Evolutionary conservation across 1,140 invertebrate genomes (phyloP).

Genomic region (Neotoxoptera formosana): DNA sequence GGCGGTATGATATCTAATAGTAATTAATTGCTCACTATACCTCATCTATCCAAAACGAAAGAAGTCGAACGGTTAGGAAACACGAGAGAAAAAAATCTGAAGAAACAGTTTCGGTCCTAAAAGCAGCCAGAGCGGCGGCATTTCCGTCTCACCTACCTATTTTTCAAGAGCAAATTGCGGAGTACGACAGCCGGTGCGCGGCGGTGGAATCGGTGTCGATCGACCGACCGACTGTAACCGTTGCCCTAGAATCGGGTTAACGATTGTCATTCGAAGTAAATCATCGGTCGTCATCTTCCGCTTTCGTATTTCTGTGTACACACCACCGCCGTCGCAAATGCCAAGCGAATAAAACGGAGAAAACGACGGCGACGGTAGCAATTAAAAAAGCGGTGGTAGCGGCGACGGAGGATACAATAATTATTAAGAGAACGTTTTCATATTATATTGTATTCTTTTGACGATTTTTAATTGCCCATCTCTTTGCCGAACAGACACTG

Average conservation of each 20-base stretch:
- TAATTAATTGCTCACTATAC: not conserved
- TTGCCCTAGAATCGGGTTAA: slow-evolving; percentile 35
- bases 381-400: not conserved
- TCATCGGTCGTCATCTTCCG: slow-evolving; percentile 24
- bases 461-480: slow-evolving; percentile 16
- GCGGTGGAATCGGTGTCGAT: slow-evolving; percentile 43
- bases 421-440: not conserved
- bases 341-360: not conserved
- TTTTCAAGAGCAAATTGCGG: not conserved
- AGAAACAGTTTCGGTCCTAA: not conserved
- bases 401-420: not conserved
- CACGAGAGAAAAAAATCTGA: not conserved
- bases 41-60: not conserved
- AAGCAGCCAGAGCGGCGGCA: too few species aligned
- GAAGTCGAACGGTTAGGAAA: not conserved
- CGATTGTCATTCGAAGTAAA: slow-evolving; percentile 45
- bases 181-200: not conserved
- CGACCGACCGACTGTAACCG: slow-evolving; percentile 44
- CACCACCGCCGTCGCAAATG: not conserved
- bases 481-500: not conserved
- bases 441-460: not conserved
- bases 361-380: not conserved
- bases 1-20: not conserved
- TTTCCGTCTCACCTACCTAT: not conserved
- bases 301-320: slow-evolving; percentile 35